Evolutionary conservation across 2,888 invertebrate genomes (phyloP).

Genomic region (Craniophora ligustri): DNA sequence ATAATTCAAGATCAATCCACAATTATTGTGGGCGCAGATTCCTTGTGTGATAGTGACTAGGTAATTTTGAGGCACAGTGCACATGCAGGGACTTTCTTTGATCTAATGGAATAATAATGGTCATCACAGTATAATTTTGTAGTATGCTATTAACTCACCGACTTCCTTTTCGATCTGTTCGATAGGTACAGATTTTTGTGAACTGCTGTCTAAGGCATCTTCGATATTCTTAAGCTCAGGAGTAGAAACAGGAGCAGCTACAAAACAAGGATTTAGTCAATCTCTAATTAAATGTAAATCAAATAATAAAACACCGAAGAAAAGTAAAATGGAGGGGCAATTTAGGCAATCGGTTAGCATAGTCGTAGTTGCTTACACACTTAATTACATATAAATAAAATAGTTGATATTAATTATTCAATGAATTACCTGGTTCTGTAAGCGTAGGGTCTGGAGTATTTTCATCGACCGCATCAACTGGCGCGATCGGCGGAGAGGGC

Average conservation of each 20-base stretch:
- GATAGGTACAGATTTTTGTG: constrained; percentile 74
- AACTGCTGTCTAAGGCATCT: constrained; percentile 66
- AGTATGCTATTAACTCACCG: constrained; percentile 63
- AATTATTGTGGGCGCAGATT: too few relatives aligned
- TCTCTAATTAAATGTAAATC: too few relatives aligned
- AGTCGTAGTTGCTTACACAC: neutral
- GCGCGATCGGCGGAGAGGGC: constrained; percentile 45
- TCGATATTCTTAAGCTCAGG: constrained; percentile 70
- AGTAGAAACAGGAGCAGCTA: constrained; percentile 38
- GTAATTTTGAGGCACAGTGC: too few relatives aligned
- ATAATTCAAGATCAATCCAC: neutral
- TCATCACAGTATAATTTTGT: neutral
- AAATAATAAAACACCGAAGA: too few relatives aligned
- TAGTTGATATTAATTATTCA: too few relatives aligned
- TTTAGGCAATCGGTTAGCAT: too few relatives aligned
- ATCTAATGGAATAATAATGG: neutral
- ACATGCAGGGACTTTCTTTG: neutral
- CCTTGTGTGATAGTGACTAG: neutral
- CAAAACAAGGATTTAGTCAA: neutral
- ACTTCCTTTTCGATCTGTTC: constrained; percentile 78
- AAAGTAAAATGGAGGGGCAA: too few relatives aligned
- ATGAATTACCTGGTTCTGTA: constrained; percentile 54
- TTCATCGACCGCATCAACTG: constrained; percentile 31
- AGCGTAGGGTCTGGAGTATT: constrained; percentile 22
- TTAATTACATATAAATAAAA: too few relatives aligned